A percentile compares a stretch with the other conserved stretches of the same genome.
These are phyloP conservation scores for Gorsachius goisagi DNA, from an alignment of 2,113 vertebrate genomes.

Conservation along the genomic window DNA sequence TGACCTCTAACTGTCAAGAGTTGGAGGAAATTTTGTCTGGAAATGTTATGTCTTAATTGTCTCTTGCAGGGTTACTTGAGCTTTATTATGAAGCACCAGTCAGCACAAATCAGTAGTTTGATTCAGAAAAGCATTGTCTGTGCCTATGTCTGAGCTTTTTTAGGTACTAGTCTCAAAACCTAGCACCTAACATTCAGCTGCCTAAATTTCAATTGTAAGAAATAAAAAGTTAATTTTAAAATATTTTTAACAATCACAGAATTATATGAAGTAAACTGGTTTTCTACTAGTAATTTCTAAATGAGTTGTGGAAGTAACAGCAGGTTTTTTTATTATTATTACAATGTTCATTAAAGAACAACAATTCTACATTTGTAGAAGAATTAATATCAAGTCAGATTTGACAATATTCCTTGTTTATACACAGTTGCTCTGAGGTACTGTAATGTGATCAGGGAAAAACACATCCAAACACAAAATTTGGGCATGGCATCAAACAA, in stretches of 20 bases:
- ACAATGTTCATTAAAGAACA: background rate
- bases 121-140: background rate
- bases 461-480: background rate
- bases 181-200: background rate
- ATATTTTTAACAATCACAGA: background rate
- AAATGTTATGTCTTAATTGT: constrained; percentile 11
- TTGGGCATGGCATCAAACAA: background rate
- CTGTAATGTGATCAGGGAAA: background rate
- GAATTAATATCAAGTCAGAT: background rate
- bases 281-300: background rate
- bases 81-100: background rate
- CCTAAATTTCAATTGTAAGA: background rate
- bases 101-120: background rate
- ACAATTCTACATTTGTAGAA: background rate
- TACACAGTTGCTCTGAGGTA: background rate
- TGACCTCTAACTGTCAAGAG: constrained; percentile 20
- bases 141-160: background rate
- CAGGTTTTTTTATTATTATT: fast-evolving
- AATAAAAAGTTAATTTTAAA: background rate
- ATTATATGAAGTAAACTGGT: background rate
- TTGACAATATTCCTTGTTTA: background rate
- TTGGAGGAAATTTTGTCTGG: background rate
- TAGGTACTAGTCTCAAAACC: background rate
- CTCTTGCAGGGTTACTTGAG: background rate
- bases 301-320: background rate